Conservation (phyloP, 2,797 vertebrate species). For the Phylloscopus collybita region DNA sequence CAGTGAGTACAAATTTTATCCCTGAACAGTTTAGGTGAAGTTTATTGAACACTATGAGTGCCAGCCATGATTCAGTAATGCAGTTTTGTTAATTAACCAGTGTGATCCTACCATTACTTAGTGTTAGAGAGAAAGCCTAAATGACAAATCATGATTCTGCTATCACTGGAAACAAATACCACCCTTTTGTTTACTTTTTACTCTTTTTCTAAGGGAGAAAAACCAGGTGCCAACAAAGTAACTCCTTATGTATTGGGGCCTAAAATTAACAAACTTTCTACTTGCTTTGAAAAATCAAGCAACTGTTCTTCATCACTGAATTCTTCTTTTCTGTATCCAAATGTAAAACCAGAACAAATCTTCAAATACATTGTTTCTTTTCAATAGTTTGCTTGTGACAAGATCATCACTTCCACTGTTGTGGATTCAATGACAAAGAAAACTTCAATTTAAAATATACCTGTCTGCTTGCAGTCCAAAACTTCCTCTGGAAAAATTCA, state of each 20-base stretch:
- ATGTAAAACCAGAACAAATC: not conserved
- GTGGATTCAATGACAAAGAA: not conserved
- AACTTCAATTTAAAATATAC: slow-evolving; percentile 75
- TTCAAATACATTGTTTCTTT: not conserved
- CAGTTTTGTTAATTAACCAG: not conserved
- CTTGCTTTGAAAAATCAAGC: not conserved
- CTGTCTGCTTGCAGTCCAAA: slow-evolving; percentile 99
- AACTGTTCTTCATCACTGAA: not conserved
- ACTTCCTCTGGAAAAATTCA: slow-evolving; percentile 98
- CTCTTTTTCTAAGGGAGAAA: not conserved
- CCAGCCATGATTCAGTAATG: not conserved
- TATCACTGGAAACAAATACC: not conserved
- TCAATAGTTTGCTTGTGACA: not conserved
- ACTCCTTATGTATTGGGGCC: fast-evolving
- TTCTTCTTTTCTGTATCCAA: not conserved
- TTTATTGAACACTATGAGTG: not conserved
- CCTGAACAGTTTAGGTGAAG: not conserved
- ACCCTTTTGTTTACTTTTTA: not conserved
- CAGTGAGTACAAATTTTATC: not conserved
- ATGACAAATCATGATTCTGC: not conserved
- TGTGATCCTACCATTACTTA: not conserved
- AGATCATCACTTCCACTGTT: not conserved
- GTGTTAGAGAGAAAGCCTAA: not conserved
- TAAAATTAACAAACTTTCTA: not conserved
- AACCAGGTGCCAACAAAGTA: not conserved